Percentiles rank a stretch among this genome's conserved stretches.
phyloP scores from a whole-genome alignment of 2,888 invertebrate genomes.

The Mylabris sibirica region DNA sequence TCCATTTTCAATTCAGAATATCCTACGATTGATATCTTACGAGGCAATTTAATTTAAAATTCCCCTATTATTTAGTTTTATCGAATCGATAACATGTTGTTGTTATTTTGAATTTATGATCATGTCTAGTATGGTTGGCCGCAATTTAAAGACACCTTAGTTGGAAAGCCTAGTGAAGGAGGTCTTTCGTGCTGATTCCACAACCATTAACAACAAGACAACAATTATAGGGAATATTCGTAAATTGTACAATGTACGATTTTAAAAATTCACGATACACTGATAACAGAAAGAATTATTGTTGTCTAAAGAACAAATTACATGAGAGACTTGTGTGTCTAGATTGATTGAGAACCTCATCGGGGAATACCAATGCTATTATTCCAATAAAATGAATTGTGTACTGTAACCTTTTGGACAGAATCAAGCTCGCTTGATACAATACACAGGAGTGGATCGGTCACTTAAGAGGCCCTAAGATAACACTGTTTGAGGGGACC shows the following conservation, averaged over 20 bases:
- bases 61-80: background rate
- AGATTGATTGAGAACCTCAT: background rate
- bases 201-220: background rate
- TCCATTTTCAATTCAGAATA: background rate
- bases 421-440: background rate
- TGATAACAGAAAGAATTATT: background rate
- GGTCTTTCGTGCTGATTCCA: background rate
- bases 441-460: too few relatives aligned
- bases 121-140: constrained; percentile 1
- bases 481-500: too few relatives aligned
- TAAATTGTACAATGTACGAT: background rate
- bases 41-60: constrained; percentile 14
- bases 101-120: constrained; percentile 2
- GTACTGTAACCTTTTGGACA: background rate
- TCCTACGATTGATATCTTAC: background rate
- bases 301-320: background rate
- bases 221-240: background rate
- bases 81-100: background rate
- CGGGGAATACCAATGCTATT: background rate
- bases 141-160: background rate
- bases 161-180: background rate
- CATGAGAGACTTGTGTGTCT: background rate
- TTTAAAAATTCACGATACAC: background rate
- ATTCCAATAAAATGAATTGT: background rate
- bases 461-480: too few relatives aligned